Base-by-base conservation (phyloP, 2,888 invertebrate species). In the Cheiracanthium punctorium region DNA sequence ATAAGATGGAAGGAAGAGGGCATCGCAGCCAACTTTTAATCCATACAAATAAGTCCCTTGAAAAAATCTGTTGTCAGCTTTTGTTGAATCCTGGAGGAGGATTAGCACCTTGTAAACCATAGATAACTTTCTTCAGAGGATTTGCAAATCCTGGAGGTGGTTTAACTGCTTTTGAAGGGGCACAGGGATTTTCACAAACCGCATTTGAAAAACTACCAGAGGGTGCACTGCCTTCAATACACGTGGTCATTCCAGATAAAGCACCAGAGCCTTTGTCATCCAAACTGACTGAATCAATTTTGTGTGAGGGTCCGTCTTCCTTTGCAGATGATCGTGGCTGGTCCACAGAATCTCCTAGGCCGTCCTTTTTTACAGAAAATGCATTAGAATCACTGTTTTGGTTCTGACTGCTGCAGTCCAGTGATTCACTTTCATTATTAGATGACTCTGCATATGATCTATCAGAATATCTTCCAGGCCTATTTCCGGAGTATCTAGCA, bases 11-110 rank as follows among this genome's bases (percentile, higher is more conserved):
- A 24, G 58, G 58, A 58, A 58, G 58, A 7, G 8, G 65, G 29
- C 41, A 71, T 87, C 77, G 76, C 37, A 87, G 32, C 82, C 87
- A 87, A 17, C 87, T 76, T 65, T 87, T 87, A 33, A 79, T 75
- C 87, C 82, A 82, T 17, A 37, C 32, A 37, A 72, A 79, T 1
- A 58, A 48, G 71, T 87, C 87, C 14, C 30, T 81, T 43, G 64
- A 24, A 79, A 80, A 67, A 17, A 70, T 33, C 52, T 29, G 79
- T 82, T 82, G 87, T 87, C 82, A 87, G 69, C 87, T 82, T 70
- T 65, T 37, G 29, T 74, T 30, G 37, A 82, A 82, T 1, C 87
- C 87, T 0, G 82, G 80, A 2, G 87, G 87, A 32, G 79, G 70
- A 28, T 87, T 80, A 24, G 75, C 76, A 69, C 81, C 73, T 24